Evolutionary conservation across 2,888 invertebrate species (phyloP), one percentile per base, ranked within the genome.

Genomic region (Chirona hameri): DNA sequence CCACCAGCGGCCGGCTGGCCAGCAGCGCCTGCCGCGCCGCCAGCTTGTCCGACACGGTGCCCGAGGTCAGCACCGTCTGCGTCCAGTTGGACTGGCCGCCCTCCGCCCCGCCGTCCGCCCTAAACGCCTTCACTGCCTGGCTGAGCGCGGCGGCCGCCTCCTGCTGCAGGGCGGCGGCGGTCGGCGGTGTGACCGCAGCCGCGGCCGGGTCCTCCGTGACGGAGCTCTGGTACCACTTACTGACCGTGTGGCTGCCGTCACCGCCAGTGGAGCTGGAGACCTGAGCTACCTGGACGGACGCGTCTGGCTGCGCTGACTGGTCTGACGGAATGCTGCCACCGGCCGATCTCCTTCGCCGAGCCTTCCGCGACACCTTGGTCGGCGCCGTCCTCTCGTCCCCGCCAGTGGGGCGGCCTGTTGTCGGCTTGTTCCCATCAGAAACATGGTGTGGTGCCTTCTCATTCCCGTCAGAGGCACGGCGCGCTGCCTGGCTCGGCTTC

Each of bases 41-140:
- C 79, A 79, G 79, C 52, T 79, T 79, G 27, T 79, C 79, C 27
- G 79, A 79, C 48, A 79, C 48, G 14, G 79, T 79, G 18, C 79
- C 79, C 9, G 79, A 52, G 10, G 79, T 29, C 27, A 79, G 79
- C 15, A 79, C 79, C n/a, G 79, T 79, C 79, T 79, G 79, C 27
- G 29, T 79, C 79, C 79, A 79, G 52, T 27, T n/a, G 52, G 48
- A 79, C 27, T 79, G 79, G 9, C 27, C 14, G 27, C 48, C 52
- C 79, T 46, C 7, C 14, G 10, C 46, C 15, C 48, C 48, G 27
- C 52, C 79, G 27, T 46, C 39, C 15, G 39, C 39, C 15, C 39
- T 76, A 39, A 76, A 76, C 3, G 76, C 76, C 39, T 31, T 39
- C 31, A 76, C 39, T 1, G 7, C 39, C n/a, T 39, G 31, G 7